Conservation (phyloP, 2,888 invertebrate genomes). For the Heteromurus nitidus region DNA sequence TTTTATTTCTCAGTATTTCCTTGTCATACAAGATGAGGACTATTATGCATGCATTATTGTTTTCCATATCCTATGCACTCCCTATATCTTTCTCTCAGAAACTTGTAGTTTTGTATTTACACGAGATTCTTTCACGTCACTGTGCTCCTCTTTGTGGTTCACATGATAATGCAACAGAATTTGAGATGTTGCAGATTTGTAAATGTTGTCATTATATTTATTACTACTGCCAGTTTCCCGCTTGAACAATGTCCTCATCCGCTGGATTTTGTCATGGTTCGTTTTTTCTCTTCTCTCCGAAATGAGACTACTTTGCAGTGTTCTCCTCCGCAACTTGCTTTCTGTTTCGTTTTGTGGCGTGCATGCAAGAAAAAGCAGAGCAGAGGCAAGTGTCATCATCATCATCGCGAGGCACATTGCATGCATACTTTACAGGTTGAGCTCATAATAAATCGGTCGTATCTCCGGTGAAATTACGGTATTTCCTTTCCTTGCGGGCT, state of each 20-base stretch:
- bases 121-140: neutral
- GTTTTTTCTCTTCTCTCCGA: slow-evolving; percentile 26
- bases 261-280: slow-evolving; percentile 35
- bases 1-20: neutral
- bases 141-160: neutral
- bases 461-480: slow-evolving; percentile 55
- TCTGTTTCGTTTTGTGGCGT: neutral
- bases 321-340: neutral
- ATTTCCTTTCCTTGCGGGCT: slow-evolving; percentile 23
- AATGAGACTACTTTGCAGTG: slow-evolving; percentile 1
- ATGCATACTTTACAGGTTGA: slow-evolving; percentile 48
- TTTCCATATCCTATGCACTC: slow-evolving; percentile 34
- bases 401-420: neutral
- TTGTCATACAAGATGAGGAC: neutral
- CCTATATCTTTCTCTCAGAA: slow-evolving; percentile 1
- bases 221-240: slow-evolving; percentile 16
- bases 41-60: slow-evolving; percentile 23
- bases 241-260: slow-evolving; percentile 36
- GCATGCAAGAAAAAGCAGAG: neutral
- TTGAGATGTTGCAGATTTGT: slow-evolving; percentile 65
- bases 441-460: slow-evolving; percentile 62
- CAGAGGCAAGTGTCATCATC: neutral
- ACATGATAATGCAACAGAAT: slow-evolving; percentile 33
- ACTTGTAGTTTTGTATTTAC: neutral
- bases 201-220: slow-evolving; percentile 33